These are phyloP conservation scores for Drosophila melanica DNA, from an alignment of 1,140 invertebrate species.

Conservation along the genomic window DNA sequence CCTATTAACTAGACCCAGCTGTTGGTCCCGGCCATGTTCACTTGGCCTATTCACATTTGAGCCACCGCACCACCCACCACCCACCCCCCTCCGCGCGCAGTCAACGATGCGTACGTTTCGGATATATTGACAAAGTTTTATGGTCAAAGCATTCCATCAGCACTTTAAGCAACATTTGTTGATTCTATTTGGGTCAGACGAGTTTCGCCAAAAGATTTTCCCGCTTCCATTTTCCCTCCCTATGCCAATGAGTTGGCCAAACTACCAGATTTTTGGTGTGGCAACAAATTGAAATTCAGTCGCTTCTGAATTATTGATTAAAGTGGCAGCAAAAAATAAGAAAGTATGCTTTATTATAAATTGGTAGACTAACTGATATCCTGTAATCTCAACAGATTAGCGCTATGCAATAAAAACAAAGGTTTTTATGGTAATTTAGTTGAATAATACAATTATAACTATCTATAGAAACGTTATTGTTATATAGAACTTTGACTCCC, in stretches of 20 bases:
- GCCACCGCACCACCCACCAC: constrained; percentile 1
- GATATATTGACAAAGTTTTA: constrained; percentile 66
- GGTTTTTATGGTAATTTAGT: no score
- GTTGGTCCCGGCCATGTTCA: constrained; percentile 52
- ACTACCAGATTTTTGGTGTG: not conserved
- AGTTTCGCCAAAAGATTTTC: constrained; percentile 15
- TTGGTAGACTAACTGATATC: not conserved
- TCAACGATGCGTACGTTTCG: constrained; percentile 45
- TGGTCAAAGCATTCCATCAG: constrained; percentile 57
- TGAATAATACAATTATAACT: no score
- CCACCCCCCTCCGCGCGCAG: constrained; percentile 1
- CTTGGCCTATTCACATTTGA: constrained; percentile 44
- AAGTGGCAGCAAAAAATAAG: constrained; percentile 19
- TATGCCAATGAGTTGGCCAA: no score
- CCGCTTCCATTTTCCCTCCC: no score
- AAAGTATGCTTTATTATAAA: not conserved
- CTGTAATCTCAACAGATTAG: not conserved
- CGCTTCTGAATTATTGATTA: constrained; percentile 74
- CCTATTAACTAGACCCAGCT: constrained; percentile 49
- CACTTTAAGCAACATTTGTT: constrained; percentile 60
- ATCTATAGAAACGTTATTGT: no score
- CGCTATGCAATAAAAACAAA: not conserved
- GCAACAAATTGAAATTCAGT: constrained; percentile 53
- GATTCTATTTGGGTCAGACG: constrained; percentile 66
- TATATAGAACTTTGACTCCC: not conserved